Percentiles rank a stretch among this genome's conserved stretches.
These are phyloP conservation scores for Zonotrichia leucophrys DNA, from an alignment of 2,113 vertebrate species.

Conservation along the genomic window DNA sequence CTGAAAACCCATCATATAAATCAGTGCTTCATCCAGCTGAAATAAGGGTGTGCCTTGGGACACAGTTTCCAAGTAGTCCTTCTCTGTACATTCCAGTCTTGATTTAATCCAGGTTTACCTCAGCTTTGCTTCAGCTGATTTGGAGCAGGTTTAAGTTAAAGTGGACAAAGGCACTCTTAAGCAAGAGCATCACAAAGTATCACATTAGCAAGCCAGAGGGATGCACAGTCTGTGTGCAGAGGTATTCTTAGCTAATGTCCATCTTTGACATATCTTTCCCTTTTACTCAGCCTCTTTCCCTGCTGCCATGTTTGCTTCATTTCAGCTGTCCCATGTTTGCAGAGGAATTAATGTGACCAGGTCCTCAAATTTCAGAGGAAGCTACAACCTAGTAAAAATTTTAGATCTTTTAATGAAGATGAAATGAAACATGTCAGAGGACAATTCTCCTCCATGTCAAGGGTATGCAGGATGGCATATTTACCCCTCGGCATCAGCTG, in stretches of 20 bases:
- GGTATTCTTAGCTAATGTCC: not conserved
- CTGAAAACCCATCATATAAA: slow-evolving; percentile 8
- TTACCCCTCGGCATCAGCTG: not conserved
- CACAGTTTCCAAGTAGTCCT: not conserved
- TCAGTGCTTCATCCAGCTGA: not conserved
- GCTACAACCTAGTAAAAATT: not conserved
- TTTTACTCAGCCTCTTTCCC: not conserved
- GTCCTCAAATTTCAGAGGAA: not conserved
- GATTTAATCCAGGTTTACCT: slow-evolving; percentile 52
- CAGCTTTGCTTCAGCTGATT: not conserved
- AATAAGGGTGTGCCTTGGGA: not conserved
- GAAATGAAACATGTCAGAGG: not conserved
- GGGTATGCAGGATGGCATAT: not conserved
- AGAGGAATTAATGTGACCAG: not conserved
- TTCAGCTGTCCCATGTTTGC: not conserved
- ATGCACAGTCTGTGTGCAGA: not conserved
- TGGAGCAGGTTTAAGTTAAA: not conserved
- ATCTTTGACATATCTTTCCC: not conserved
- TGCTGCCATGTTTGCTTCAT: not conserved
- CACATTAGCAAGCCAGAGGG: not conserved
- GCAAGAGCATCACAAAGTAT: not conserved
- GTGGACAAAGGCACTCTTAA: not conserved
- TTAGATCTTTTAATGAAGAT: not conserved
- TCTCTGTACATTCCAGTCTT: slow-evolving; percentile 22
- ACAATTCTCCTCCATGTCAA: not conserved